phyloP scores from a whole-genome alignment of 1,140 invertebrate genomes.

The Heliconius hewitsoni region DNA sequence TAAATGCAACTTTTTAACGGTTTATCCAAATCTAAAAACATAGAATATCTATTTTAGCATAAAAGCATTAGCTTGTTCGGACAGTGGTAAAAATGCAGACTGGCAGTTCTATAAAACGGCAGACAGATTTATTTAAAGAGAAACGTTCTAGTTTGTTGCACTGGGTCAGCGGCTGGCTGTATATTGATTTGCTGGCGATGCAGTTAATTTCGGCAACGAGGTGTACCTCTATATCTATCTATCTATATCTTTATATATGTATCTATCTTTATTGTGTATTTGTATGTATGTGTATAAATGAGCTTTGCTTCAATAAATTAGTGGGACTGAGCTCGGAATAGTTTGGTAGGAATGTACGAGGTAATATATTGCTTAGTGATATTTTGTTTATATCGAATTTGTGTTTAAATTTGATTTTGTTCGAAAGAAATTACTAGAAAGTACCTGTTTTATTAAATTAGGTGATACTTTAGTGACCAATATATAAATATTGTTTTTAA shows the following conservation, averaged over 20 bases:
- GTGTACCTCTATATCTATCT: constrained; percentile 9
- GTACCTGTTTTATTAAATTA: no score
- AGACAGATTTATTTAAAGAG: constrained; percentile 63
- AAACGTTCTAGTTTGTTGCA: constrained; percentile 62
- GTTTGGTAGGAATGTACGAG: not conserved
- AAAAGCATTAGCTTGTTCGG: constrained; percentile 60
- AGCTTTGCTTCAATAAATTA: not conserved
- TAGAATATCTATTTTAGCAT: constrained; percentile 23
- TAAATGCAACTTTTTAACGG: not conserved
- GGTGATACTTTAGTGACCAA: no score
- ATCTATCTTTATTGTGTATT: not conserved
- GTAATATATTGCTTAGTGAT: not conserved
- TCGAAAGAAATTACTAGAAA: no score
- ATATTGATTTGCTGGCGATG: constrained; percentile 68
- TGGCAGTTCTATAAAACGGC: constrained; percentile 57
- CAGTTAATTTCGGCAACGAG: constrained; percentile 68
- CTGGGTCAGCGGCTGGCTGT: constrained; percentile 62
- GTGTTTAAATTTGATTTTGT: not conserved
- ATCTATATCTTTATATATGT: not conserved
- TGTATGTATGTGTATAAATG: not conserved
- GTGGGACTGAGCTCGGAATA: not conserved
- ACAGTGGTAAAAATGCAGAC: constrained; percentile 54
- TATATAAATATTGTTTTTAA: no score
- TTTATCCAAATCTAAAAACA: not conserved
- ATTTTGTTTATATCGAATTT: not conserved